phyloP scores from a whole-genome alignment of 2,888 invertebrate species.

The Ashinkailepas kermadecensis region DNA sequence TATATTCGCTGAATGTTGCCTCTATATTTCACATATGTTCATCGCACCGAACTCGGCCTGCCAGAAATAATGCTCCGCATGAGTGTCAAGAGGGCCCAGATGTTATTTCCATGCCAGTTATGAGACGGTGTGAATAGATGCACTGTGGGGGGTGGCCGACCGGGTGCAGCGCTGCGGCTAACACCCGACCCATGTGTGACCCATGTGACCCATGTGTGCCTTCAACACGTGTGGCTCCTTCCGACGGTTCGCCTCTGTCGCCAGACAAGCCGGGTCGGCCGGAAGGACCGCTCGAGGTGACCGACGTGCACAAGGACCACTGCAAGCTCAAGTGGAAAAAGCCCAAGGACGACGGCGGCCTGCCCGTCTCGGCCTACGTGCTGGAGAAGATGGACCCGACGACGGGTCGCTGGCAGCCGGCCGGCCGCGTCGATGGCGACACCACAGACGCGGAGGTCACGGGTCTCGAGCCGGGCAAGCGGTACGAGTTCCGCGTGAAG shows the following conservation, averaged over 20 bases:
- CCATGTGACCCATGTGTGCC: no score
- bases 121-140: no score
- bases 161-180: no score
- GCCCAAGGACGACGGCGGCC: constrained; percentile 91
- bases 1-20: constrained; percentile 33
- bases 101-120: no score
- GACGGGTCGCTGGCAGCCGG: constrained; percentile 44
- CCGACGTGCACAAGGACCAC: constrained; percentile 84
- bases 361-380: constrained; percentile 80
- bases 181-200: no score
- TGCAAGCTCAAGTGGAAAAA: constrained; percentile 90
- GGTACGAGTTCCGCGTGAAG: constrained; percentile 95
- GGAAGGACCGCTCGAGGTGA: constrained; percentile 84
- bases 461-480: constrained; percentile 87
- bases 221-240: no score
- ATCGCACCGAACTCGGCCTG: not conserved
- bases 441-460: constrained; percentile 73
- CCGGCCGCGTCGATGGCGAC: constrained; percentile 49
- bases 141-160: no score
- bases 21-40: not conserved
- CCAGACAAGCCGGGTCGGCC: constrained; percentile 76
- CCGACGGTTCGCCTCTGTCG: no score
- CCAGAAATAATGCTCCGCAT: no score
- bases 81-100: no score
- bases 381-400: constrained; percentile 90